Percentiles rank a stretch among this genome's conserved stretches.
These are phyloP conservation scores for Amblyopsis rosae DNA, from an alignment of 2,113 vertebrate species.

Conservation along the genomic window DNA sequence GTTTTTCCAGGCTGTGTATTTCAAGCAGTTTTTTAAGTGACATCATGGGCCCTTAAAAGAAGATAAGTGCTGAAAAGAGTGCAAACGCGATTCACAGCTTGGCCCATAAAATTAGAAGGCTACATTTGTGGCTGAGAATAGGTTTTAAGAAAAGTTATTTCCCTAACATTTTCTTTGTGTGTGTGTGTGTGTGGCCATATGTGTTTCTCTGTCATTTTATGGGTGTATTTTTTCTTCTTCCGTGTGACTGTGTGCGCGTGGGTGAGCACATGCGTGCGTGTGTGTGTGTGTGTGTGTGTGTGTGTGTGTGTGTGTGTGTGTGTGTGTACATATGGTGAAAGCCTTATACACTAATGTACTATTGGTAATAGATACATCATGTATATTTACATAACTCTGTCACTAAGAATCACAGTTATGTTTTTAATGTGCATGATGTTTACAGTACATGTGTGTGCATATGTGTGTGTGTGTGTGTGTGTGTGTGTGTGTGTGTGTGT, in stretches of 20 bases:
- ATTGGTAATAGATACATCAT: no score
- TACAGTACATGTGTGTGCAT: not conserved
- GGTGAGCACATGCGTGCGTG: not conserved
- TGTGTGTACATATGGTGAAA: no score
- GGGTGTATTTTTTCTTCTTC: not conserved
- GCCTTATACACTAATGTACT: no score
- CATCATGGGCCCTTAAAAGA: constrained; percentile 29
- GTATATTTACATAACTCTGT: not conserved
- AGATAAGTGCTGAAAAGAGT: constrained; percentile 26
- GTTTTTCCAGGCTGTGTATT: constrained; percentile 45
- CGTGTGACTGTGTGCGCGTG: not conserved
- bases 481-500: constrained; percentile 23
- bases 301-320: not conserved
- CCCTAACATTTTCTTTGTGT: not conserved
- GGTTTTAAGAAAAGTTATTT: constrained; percentile 15
- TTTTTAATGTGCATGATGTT: not conserved
- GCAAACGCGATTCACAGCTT: constrained; percentile 29
- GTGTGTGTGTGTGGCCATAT: constrained; percentile 2
- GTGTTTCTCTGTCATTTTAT: constrained; percentile 10
- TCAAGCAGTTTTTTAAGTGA: constrained; percentile 29
- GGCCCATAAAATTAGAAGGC: not conserved
- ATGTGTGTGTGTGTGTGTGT: not conserved
- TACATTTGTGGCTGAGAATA: constrained; percentile 18
- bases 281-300: not conserved
- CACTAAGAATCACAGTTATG: not conserved